Percentiles rank a stretch among this genome's conserved stretches.
Conservation (phyloP, 92 coral and sea anemone genomes). For the Umimayanthus kanabou region DNA sequence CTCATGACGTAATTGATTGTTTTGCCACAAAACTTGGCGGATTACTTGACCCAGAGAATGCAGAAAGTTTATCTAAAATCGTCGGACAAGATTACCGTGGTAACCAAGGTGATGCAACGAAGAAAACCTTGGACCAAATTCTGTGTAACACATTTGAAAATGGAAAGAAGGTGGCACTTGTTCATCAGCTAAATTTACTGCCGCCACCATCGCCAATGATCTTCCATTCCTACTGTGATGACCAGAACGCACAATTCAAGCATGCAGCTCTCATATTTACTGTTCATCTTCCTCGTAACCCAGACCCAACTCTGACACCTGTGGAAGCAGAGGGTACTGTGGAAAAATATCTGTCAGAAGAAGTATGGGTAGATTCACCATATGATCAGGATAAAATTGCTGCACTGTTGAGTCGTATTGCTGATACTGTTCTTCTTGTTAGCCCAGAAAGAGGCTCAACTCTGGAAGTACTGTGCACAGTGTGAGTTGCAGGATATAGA, state of each 20-base stretch:
- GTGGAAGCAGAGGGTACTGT: constrained; percentile 75
- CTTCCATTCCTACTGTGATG: constrained; percentile 86
- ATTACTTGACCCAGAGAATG: constrained; percentile 50
- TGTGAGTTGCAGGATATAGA: neutral
- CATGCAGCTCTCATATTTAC: constrained; percentile 83
- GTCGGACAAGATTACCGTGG: constrained; percentile 38
- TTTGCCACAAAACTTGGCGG: constrained; percentile 69
- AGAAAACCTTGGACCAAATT: constrained; percentile 57
- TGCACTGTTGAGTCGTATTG: constrained; percentile 82
- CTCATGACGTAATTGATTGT: constrained; percentile 70
- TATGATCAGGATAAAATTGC: constrained; percentile 72
- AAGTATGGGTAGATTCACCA: constrained; percentile 67
- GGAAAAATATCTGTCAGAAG: constrained; percentile 61
- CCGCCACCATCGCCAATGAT: constrained; percentile 80
- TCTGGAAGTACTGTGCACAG: constrained; percentile 20
- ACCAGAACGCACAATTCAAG: constrained; percentile 82
- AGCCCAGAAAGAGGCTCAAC: constrained; percentile 59
- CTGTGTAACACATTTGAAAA: constrained; percentile 52
- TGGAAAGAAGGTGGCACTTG: constrained; percentile 66
- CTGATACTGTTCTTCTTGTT: constrained; percentile 82
- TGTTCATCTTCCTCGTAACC: constrained; percentile 71
- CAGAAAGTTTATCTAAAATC: constrained; percentile 32
- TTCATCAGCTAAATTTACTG: constrained; percentile 70
- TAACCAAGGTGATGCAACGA: constrained; percentile 54
- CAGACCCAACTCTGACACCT: constrained; percentile 49